Conservation (phyloP, 2,888 invertebrate genomes). For the Morpho deidamia region DNA sequence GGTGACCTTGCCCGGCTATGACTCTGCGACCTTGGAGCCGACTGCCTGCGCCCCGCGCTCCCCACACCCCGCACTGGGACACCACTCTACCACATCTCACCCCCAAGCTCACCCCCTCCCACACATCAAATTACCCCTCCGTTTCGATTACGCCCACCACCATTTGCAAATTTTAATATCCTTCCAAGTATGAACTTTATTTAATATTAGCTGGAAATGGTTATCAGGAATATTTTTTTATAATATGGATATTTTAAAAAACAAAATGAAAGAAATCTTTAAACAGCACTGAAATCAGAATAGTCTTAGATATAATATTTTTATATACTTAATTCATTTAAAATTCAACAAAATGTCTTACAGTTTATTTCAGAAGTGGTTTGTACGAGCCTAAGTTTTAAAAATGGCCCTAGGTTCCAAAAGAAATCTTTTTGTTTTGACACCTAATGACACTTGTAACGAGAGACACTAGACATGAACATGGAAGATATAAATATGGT, state of each 20-base stretch:
- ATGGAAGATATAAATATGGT: background rate
- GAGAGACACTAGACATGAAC: too few species aligned
- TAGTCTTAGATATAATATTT: too few species aligned
- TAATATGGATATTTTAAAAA: too few species aligned
- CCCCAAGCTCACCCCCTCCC: slow-evolving; percentile 32
- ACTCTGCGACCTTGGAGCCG: slow-evolving; percentile 77
- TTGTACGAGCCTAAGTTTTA: too few species aligned
- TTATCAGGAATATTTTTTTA: background rate
- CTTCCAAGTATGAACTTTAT: slow-evolving; percentile 35
- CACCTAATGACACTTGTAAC: too few species aligned
- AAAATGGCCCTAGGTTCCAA: too few species aligned
- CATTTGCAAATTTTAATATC: slow-evolving; percentile 68
- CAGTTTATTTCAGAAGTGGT: too few species aligned
- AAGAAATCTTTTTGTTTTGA: too few species aligned
- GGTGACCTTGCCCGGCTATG: slow-evolving; percentile 77
- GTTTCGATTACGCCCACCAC: slow-evolving; percentile 46
- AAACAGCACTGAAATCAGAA: too few species aligned
- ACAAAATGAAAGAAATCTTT: too few species aligned
- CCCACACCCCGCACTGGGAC: slow-evolving; percentile 27
- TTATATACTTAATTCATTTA: too few species aligned
- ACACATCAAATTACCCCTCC: slow-evolving; percentile 41
- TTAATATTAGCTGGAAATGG: background rate
- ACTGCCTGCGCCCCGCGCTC: slow-evolving; percentile 34
- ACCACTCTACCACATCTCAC: slow-evolving; percentile 24
- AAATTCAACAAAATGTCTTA: too few species aligned